These are phyloP conservation scores for Spodoptera litura DNA, from an alignment of 1,140 invertebrate genomes.

Conservation along the genomic window DNA sequence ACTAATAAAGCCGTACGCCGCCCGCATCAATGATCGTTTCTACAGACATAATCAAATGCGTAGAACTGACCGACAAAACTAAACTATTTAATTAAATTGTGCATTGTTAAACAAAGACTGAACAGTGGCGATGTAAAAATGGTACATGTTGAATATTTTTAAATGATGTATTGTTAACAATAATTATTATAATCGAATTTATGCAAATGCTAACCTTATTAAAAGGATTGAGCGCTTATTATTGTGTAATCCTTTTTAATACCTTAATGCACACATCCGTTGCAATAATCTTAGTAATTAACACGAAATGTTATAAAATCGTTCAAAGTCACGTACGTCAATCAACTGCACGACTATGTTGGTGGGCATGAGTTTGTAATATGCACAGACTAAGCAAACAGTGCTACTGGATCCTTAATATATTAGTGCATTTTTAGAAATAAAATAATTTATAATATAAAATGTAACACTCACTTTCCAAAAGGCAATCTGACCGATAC, in stretches of 20 bases:
- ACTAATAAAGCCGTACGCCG: background rate
- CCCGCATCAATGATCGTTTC: conserved; percentile 31
- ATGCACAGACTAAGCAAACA: too few relatives aligned
- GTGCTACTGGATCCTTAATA: too few relatives aligned
- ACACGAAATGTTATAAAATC: background rate
- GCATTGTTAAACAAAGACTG: conserved; percentile 19
- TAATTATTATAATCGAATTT: conserved; percentile 16
- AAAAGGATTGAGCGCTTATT: conserved; percentile 25
- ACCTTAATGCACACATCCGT: background rate
- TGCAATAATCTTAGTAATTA: background rate
- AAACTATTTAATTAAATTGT: conserved; percentile 10
- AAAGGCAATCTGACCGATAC: too few relatives aligned
- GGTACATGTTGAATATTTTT: conserved; percentile 22
- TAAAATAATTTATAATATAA: too few relatives aligned
- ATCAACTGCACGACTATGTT: background rate
- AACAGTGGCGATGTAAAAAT: conserved; percentile 10
- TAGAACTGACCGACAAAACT: background rate
- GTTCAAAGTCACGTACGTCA: conserved; percentile 5
- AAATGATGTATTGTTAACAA: conserved; percentile 14
- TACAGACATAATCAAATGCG: conserved; percentile 18
- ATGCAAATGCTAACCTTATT: conserved; percentile 23
- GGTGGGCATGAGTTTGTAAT: background rate
- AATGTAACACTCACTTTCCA: too few relatives aligned
- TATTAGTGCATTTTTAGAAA: too few relatives aligned
- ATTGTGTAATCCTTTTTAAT: conserved; percentile 18